phyloP scores from a whole-genome alignment of 2,797 vertebrate species.

The Diceros bicornis region DNA sequence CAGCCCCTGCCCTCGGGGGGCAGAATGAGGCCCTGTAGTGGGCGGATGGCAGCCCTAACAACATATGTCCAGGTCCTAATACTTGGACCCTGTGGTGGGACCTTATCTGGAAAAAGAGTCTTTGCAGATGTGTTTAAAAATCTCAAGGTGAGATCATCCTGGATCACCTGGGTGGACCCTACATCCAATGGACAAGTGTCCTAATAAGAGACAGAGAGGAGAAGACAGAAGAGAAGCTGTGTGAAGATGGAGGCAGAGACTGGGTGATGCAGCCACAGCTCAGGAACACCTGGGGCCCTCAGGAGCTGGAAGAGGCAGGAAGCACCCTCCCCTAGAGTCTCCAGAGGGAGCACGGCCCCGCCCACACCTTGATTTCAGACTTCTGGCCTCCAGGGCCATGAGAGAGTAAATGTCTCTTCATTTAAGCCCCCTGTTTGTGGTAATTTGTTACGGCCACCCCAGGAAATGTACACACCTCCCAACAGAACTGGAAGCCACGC shows the following conservation, averaged over 20 bases:
- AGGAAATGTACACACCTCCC: too few species aligned
- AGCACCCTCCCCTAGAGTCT: too few species aligned
- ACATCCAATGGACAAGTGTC: background rate
- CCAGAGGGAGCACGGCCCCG: accelerated
- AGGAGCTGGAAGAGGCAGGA: background rate
- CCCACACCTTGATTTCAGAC: too few species aligned
- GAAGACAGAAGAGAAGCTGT: background rate
- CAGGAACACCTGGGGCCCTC: background rate
- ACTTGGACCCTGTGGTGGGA: accelerated
- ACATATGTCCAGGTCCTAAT: accelerated
- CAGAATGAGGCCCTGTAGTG: background rate
- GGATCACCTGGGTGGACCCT: background rate
- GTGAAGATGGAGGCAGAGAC: background rate
- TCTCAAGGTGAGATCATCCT: background rate
- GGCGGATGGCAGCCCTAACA: accelerated
- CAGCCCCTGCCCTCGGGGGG: accelerated
- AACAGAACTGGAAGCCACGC: too few species aligned
- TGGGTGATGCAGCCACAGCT: accelerated
- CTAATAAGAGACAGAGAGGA: background rate
- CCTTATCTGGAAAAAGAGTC: background rate
- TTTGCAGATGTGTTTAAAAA: background rate
- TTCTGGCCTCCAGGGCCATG: background rate
- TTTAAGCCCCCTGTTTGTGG: background rate
- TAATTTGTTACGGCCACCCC: background rate
- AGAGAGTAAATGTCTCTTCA: too few species aligned